Percentiles rank a stretch among this genome's conserved stretches.
phyloP scores from a whole-genome alignment of 2,113 vertebrate species.

The Campylomormyrus tamandua region DNA sequence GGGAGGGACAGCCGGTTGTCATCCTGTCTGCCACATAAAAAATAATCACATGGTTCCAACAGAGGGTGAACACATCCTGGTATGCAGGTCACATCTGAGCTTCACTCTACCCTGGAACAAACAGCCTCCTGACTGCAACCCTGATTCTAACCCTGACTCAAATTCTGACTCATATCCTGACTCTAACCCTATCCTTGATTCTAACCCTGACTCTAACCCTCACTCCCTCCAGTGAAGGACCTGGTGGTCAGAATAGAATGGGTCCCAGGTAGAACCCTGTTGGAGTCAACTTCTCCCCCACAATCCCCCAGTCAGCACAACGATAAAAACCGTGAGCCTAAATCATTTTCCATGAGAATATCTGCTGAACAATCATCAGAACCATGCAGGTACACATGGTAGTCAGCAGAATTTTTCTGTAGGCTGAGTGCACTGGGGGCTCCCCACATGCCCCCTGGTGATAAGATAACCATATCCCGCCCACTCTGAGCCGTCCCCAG shows the following conservation, averaged over 20 bases:
- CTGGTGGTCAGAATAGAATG: background rate
- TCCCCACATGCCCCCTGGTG: slow-evolving; percentile 17
- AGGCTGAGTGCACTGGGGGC: slow-evolving; percentile 15
- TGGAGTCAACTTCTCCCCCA: background rate
- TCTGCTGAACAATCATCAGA: background rate
- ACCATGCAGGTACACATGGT: background rate
- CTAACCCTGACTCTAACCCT: background rate
- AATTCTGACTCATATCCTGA: background rate
- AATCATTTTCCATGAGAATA: background rate
- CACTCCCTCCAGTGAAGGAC: background rate
- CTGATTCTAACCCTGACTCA: background rate
- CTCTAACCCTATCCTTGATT: background rate
- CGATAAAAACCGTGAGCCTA: background rate
- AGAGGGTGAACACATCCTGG: slow-evolving; percentile 30
- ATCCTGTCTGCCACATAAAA: slow-evolving; percentile 21
- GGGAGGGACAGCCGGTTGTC: slow-evolving; percentile 12
- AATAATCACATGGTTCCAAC: slow-evolving; percentile 29
- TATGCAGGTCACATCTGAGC: background rate
- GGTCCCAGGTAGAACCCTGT: background rate
- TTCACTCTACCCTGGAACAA: background rate
- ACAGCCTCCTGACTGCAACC: background rate
- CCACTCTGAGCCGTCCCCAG: slow-evolving; percentile 16
- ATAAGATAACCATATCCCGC: slow-evolving; percentile 30
- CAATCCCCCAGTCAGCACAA: background rate
- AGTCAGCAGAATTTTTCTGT: background rate